phyloP scores from a whole-genome alignment of 2,888 invertebrate species.

The Phalera bucephala region DNA sequence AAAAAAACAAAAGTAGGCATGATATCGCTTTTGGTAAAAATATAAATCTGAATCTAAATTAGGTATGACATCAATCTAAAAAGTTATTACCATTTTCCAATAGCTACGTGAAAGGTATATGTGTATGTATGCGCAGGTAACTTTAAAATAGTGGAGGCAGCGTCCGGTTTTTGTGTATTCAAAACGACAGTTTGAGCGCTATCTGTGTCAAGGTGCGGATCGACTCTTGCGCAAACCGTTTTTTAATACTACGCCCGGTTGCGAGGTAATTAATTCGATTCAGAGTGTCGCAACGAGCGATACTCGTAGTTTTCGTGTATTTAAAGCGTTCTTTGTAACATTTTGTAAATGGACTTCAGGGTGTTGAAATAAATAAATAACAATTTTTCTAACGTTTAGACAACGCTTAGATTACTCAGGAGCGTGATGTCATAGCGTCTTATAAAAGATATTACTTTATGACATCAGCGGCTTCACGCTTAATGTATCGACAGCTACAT shows the following conservation, averaged over 20 bases:
- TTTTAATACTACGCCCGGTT: constrained; percentile 79
- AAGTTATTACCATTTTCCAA: too few relatives aligned
- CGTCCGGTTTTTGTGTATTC: constrained; percentile 83
- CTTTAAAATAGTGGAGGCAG: constrained; percentile 65
- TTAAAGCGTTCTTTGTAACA: constrained; percentile 35
- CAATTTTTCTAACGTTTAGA: constrained; percentile 3
- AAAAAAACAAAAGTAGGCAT: too few relatives aligned
- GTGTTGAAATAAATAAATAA: constrained; percentile 19
- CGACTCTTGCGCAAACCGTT: constrained; percentile 79
- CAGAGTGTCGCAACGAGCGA: constrained; percentile 75
- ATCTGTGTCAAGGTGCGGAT: constrained; percentile 82
- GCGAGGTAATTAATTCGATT: constrained; percentile 82
- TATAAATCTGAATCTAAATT: too few relatives aligned
- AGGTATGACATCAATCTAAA: too few relatives aligned
- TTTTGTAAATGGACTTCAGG: constrained; percentile 28
- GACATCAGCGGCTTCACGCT: constrained; percentile 24
- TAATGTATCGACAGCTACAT: constrained; percentile 13
- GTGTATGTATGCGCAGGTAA: constrained; percentile 25
- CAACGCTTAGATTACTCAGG: constrained; percentile 18
- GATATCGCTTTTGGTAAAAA: too few relatives aligned
- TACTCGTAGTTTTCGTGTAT: constrained; percentile 68
- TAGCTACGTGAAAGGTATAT: not conserved
- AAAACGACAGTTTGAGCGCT: constrained; percentile 78
- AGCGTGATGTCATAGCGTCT: constrained; percentile 24
- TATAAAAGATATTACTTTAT: constrained; percentile 16